A percentile compares a stretch with the other conserved stretches of the same genome.
These are phyloP conservation scores for Lycia hirtaria DNA, from an alignment of 2,888 invertebrate species.

Conservation along the genomic window DNA sequence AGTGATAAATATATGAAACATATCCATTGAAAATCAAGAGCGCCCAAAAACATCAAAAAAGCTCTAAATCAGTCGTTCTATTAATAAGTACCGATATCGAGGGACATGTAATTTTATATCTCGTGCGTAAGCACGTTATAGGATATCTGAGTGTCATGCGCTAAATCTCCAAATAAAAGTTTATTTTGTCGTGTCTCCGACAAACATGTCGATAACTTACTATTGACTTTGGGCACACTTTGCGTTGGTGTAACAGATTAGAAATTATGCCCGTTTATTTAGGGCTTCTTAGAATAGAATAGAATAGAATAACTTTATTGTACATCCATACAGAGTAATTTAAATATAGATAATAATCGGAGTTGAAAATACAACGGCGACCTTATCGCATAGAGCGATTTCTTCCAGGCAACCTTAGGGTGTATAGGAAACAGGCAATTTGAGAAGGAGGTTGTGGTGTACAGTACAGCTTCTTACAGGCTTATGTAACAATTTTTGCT, in stretches of 20 bases:
- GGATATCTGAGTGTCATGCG: constrained; percentile 21
- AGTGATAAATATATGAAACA: no score
- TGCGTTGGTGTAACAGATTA: constrained; percentile 14
- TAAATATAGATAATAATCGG: no score
- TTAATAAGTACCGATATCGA: constrained; percentile 17
- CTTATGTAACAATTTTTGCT: no score
- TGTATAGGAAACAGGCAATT: no score
- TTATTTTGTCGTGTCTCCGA: constrained; percentile 16
- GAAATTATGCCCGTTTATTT: neutral
- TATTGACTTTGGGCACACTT: constrained; percentile 3
- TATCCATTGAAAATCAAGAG: neutral
- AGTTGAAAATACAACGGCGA: no score
- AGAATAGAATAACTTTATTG: no score
- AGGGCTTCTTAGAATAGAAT: no score
- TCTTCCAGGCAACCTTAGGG: no score
- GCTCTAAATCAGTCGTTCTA: constrained; percentile 16
- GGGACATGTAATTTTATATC: constrained; percentile 22
- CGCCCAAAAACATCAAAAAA: constrained; percentile 14
- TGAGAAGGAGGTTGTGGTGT: no score
- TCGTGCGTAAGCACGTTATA: constrained; percentile 22
- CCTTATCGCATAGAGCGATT: no score
- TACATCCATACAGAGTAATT: no score
- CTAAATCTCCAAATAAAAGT: constrained; percentile 19
- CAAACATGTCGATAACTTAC: constrained; percentile 10
- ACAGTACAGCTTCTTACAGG: no score